Conservation (phyloP, 2,797 vertebrate genomes). For the Sebastes ruberrimus region DNA sequence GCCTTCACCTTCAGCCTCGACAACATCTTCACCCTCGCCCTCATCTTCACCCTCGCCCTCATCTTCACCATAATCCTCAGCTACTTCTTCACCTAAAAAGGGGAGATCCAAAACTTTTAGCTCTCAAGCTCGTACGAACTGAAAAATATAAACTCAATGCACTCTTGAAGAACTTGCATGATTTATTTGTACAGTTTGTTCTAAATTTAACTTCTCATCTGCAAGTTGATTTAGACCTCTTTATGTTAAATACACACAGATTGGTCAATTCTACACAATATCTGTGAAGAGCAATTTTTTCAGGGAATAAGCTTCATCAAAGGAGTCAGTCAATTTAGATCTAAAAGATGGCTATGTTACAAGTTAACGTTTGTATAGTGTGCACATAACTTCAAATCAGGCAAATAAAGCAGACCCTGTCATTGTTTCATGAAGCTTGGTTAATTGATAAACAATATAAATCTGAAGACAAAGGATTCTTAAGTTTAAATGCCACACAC, state of each 20-base stretch:
- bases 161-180: not conserved
- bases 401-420: not conserved
- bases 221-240: not conserved
- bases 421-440: not conserved
- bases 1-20: not conserved
- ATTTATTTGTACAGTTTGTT: not conserved
- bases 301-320: not conserved
- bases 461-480: not conserved
- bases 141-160: not conserved
- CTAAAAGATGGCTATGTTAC: too few relatives aligned
- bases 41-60: not conserved
- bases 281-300: not conserved
- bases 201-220: too few relatives aligned
- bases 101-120: not conserved
- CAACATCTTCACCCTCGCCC: not conserved
- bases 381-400: not conserved
- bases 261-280: not conserved
- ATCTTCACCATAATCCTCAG: slow-evolving; percentile 22
- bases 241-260: not conserved
- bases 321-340: not conserved
- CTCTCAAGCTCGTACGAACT: not conserved
- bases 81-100: slow-evolving; percentile 30
- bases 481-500: not conserved
- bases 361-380: not conserved
- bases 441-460: not conserved